Base-by-base conservation (phyloP, 2,888 invertebrate genomes). In the Empis stercorea region DNA sequence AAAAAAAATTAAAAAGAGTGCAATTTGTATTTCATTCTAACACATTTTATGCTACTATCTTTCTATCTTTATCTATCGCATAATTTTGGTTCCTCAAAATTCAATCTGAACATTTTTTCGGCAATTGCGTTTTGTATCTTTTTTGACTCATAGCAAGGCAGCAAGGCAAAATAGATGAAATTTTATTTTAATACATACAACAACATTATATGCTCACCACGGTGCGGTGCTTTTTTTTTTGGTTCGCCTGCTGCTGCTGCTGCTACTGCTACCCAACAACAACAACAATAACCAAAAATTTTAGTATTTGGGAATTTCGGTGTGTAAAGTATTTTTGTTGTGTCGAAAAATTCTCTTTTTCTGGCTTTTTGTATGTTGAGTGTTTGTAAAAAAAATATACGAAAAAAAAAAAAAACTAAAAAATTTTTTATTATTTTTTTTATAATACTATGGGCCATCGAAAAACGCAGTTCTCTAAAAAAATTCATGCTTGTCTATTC, bases 401-500 rank as follows among this genome's bases (percentile, higher is more conserved):
- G n/a, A n/a, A n/a, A n/a, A n/a, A n/a, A n/a, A n/a, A n/a, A n/a
- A n/a, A n/a, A n/a, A n/a, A n/a, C n/a, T n/a, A n/a, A n/a, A n/a
- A n/a, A n/a, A n/a, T n/a, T 47, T 46, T 52, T 46, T 44, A n/a
- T 38, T 58, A 53, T 54, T 54, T 55, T 57, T 53, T 48, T 55
- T 51, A 52, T 53, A 49, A 49, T 48, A 50, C 47, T 51, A 43
- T 37, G 43, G 50, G 34, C 10, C 41, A 39, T 30, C 58, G 58
- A 61, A 59, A 66, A 67, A 66, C 66, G 65, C 65, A 67, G 63
- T 63, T 67, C 63, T 61, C 60, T 48, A 55, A 55, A 60, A n/a
- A 63, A 64, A 58, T 65, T 65, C 59, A 64, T 64, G 64, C 61
- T 64, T 63, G 64, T 65, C 66, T 67, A 68, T 68, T 68, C 68